phyloP scores from a whole-genome alignment of 2,797 vertebrate species.

The Hippoglossus hippoglossus region DNA sequence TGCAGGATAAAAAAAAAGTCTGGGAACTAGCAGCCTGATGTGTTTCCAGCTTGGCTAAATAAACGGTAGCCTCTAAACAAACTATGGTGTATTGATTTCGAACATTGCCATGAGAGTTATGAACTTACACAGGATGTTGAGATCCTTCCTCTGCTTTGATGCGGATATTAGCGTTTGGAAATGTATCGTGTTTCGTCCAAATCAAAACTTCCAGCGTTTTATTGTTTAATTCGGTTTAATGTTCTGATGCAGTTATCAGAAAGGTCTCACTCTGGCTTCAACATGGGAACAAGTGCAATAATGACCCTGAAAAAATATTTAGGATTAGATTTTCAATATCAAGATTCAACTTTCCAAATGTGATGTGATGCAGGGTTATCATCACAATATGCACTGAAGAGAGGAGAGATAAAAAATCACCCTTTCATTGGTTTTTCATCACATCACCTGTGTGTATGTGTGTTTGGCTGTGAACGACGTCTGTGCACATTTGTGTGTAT shows the following conservation, averaged over 20 bases:
- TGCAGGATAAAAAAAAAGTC: conserved; percentile 34
- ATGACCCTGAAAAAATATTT: neutral
- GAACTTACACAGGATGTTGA: conserved; percentile 11
- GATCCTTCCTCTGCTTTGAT: neutral
- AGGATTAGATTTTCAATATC: neutral
- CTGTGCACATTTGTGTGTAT: conserved; percentile 4
- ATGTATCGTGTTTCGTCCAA: neutral
- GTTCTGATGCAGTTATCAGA: neutral
- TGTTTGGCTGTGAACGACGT: neutral
- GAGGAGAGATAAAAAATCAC: neutral
- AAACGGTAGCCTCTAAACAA: conserved; percentile 60
- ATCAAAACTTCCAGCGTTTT: conserved; percentile 1
- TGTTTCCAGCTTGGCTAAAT: conserved; percentile 61
- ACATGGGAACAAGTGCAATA: neutral
- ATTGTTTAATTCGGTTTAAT: neutral
- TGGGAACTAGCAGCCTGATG: conserved; percentile 55
- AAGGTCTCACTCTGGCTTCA: neutral
- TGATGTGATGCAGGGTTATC: neutral
- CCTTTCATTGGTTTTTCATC: conserved; percentile 3
- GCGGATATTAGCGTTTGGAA: neutral
- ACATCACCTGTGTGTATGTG: neutral
- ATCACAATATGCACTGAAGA: neutral
- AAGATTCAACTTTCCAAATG: neutral
- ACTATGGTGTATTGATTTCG: conserved; percentile 47
- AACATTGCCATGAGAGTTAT: conserved; percentile 24